A percentile compares a stretch with the other conserved stretches of the same genome.
phyloP scores from a whole-genome alignment of 2,888 invertebrate species.

The Leptopilina drosophilae region DNA sequence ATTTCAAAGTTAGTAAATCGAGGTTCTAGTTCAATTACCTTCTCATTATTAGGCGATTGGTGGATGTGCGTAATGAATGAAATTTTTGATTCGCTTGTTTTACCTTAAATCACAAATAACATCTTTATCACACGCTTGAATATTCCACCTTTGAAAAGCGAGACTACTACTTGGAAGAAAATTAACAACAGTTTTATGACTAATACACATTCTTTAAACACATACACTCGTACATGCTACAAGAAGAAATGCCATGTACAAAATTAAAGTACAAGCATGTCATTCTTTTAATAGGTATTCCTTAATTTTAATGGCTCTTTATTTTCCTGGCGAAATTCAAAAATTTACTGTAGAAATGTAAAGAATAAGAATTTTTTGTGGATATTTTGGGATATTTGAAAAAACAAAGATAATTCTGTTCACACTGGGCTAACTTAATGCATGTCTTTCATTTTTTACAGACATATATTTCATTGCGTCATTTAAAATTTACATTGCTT shows the following conservation, averaged over 20 bases:
- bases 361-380: too few relatives aligned
- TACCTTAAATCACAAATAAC: slow-evolving; percentile 44
- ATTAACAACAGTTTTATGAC: slow-evolving; percentile 50
- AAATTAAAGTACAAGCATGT: not conserved
- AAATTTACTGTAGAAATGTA: too few relatives aligned
- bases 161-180: slow-evolving; percentile 53
- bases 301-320: not conserved
- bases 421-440: too few relatives aligned
- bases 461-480: too few relatives aligned
- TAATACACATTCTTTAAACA: slow-evolving; percentile 50
- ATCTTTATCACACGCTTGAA: slow-evolving; percentile 54
- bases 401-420: too few relatives aligned
- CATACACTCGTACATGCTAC: slow-evolving; percentile 21
- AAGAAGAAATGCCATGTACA: slow-evolving; percentile 26
- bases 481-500: too few relatives aligned
- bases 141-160: slow-evolving; percentile 46
- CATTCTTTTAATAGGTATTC: not conserved
- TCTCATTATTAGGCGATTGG: not conserved
- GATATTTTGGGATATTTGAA: too few relatives aligned
- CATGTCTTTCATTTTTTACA: too few relatives aligned
- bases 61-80: slow-evolving; percentile 61
- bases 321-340: too few relatives aligned
- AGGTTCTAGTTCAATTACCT: not conserved
- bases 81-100: slow-evolving; percentile 50
- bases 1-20: too few relatives aligned